phyloP scores from a whole-genome alignment of 2,113 vertebrate species.

The Passer montanus region DNA sequence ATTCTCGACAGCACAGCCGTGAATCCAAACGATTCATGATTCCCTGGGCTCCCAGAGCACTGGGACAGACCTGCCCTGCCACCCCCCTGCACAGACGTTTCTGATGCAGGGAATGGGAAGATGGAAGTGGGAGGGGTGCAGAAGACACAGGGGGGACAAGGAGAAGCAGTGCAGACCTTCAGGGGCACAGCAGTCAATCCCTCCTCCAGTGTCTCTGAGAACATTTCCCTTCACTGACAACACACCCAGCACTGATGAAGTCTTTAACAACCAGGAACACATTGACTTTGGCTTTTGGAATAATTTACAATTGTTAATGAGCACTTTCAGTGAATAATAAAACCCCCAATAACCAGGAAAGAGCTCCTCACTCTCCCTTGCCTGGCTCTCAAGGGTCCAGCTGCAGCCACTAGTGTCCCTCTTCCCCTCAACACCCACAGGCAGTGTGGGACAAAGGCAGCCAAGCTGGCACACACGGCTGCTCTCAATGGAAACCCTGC shows the following conservation, averaged over 20 bases:
- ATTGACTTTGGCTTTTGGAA: neutral
- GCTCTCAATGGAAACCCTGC: conserved; percentile 13
- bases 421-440: neutral
- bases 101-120: accelerated
- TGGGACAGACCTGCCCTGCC: neutral
- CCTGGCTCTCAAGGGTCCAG: neutral
- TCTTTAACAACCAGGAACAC: neutral
- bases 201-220: accelerated
- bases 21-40: neutral
- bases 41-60: neutral
- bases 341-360: neutral
- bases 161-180: neutral
- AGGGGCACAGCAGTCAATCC: too few relatives aligned
- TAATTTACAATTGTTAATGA: neutral
- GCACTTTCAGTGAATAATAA: neutral
- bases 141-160: neutral
- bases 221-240: neutral
- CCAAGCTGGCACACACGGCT: neutral
- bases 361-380: neutral
- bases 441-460: neutral
- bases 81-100: accelerated
- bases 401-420: neutral
- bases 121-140: accelerated
- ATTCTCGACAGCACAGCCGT: accelerated
- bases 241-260: neutral